Evolutionary conservation across 2,797 vertebrate genomes (phyloP).

Genomic region (Esox masquinongy): DNA sequence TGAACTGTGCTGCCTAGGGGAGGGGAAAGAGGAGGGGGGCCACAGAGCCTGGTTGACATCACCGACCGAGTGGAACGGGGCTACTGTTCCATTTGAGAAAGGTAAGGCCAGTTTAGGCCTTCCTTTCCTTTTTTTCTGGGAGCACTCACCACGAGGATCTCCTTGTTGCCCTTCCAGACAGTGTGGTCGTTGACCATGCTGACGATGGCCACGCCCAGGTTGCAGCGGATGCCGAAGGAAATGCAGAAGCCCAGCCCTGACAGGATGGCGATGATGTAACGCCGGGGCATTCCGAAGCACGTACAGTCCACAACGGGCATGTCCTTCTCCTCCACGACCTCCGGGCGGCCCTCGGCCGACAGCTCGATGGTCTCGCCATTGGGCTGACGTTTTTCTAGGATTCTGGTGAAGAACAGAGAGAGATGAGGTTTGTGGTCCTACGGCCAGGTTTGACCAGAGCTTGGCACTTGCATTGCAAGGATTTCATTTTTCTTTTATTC

Average conservation of each 20-base stretch:
- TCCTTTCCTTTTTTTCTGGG: too few relatives aligned
- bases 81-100: too few relatives aligned
- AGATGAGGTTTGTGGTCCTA: neutral
- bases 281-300: constrained; percentile 89
- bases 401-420: constrained; percentile 57
- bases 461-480: too few relatives aligned
- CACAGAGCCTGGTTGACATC: neutral
- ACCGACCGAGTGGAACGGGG: too few relatives aligned
- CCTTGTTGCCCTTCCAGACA: constrained; percentile 82
- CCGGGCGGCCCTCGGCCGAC: constrained; percentile 84
- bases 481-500: too few relatives aligned
- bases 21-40: neutral
- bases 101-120: too few relatives aligned
- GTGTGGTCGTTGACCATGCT: constrained; percentile 96
- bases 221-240: constrained; percentile 95
- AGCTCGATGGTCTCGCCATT: constrained; percentile 89
- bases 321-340: constrained; percentile 79
- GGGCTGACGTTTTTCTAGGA: constrained; percentile 85
- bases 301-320: constrained; percentile 88
- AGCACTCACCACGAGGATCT: constrained; percentile 82
- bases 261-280: constrained; percentile 93
- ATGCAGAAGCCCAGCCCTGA: constrained; percentile 93
- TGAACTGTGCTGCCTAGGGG: constrained; percentile 85
- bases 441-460: too few relatives aligned
- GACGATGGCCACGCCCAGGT: constrained; percentile 92